Evolutionary conservation across 92 coral and sea anemone genomes (phyloP).

Genomic region (Phenganax marumi): DNA sequence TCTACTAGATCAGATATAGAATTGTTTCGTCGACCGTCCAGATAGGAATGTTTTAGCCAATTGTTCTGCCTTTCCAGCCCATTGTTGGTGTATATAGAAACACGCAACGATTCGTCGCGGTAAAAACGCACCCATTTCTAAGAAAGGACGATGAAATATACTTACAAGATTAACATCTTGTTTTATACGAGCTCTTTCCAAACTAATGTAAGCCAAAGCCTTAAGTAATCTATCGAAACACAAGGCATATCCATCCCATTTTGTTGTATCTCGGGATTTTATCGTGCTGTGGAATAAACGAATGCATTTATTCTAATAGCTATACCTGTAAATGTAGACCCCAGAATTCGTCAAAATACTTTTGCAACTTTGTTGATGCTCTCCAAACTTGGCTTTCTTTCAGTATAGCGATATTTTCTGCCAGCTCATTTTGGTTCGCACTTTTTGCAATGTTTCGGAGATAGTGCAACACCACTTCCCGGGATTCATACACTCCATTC

Average conservation of each 20-base stretch:
- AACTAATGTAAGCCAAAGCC: too few relatives aligned
- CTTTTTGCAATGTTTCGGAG: conserved; percentile 3
- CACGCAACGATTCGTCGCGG: conserved; percentile 2
- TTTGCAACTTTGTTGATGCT: not conserved
- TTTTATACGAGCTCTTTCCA: too few relatives aligned
- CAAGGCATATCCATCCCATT: too few relatives aligned
- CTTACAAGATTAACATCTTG: too few relatives aligned
- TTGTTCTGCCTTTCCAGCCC: conserved; percentile 28
- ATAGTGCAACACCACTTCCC: not conserved
- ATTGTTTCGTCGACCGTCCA: conserved; percentile 19
- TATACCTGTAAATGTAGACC: conserved; percentile 23
- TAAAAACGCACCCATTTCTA: conserved; percentile 40
- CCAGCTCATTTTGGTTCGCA: not conserved
- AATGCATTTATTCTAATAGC: not conserved
- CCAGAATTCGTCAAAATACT: not conserved
- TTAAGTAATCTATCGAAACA: too few relatives aligned
- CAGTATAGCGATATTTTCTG: not conserved
- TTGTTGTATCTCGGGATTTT: too few relatives aligned
- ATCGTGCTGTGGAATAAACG: too few relatives aligned
- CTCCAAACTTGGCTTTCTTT: conserved; percentile 12
- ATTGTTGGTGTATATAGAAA: conserved; percentile 18
- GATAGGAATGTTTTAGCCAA: conserved; percentile 28
- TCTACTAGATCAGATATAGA: conserved; percentile 22
- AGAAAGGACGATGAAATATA: not conserved
- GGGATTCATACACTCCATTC: not conserved